phyloP scores from a whole-genome alignment of 2,113 vertebrate species.

The Hylia prasina region DNA sequence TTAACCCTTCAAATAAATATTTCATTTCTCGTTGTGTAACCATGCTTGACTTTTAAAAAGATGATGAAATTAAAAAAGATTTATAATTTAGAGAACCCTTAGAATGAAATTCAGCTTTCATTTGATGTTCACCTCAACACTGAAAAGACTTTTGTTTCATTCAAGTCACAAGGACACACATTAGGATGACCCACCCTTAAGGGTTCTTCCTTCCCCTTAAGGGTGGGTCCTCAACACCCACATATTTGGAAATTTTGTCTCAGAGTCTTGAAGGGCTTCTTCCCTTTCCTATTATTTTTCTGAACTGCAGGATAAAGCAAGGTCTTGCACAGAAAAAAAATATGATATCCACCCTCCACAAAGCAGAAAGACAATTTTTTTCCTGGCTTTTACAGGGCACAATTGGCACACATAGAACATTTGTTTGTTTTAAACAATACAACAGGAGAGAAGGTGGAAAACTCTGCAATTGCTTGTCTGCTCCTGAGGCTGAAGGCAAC shows the following conservation, averaged over 20 bases:
- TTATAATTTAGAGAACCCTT: not conserved
- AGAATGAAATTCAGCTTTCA: not conserved
- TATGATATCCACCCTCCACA: not conserved
- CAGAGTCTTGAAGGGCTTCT: not conserved
- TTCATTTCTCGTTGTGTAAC: not conserved
- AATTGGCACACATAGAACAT: not conserved
- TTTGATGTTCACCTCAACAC: not conserved
- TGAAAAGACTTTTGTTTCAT: not conserved
- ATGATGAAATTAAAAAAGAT: not conserved
- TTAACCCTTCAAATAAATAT: not conserved
- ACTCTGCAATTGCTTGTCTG: not conserved
- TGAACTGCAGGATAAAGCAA: not conserved
- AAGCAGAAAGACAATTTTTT: not conserved
- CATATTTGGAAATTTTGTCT: not conserved
- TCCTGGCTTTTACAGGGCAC: not conserved
- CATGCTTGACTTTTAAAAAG: not conserved
- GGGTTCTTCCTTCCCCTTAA: not conserved
- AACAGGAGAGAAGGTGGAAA: not conserved
- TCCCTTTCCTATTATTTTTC: not conserved
- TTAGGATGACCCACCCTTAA: not conserved
- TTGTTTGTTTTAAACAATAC: not conserved
- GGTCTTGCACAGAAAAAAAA: not conserved
- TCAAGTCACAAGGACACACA: not conserved
- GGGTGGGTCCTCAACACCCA: not conserved
- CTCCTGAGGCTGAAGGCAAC: not conserved